Percentiles rank a stretch among this genome's conserved stretches.
Evolutionary conservation across 2,113 vertebrate genomes (phyloP).

Genomic region (Vireo altiloquus): DNA sequence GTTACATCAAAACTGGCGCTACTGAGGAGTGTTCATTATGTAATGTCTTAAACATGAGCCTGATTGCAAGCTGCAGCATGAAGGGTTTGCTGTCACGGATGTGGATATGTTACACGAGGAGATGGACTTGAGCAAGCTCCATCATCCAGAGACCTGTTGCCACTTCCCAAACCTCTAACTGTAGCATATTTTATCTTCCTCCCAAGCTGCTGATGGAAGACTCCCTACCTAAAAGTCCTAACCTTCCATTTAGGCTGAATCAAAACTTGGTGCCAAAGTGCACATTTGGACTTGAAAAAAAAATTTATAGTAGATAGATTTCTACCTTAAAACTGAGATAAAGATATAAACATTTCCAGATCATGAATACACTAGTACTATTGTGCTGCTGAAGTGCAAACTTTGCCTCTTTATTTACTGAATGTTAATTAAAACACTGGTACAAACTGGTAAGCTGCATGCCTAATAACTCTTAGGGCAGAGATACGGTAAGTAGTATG

Average conservation of each 20-base stretch:
- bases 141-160: not conserved
- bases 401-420: not conserved
- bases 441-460: not conserved
- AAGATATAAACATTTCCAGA: not conserved
- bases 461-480: not conserved
- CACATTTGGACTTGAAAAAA: not conserved
- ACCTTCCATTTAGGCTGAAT: not conserved
- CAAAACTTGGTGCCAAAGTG: not conserved
- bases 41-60: not conserved
- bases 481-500: not conserved
- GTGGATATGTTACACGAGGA: accelerated
- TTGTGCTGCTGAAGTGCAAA: not conserved
- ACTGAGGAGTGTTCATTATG: not conserved
- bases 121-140: not conserved
- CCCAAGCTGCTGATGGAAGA: not conserved
- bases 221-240: not conserved
- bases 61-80: not conserved
- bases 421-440: not conserved
- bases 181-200: not conserved
- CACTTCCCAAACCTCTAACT: not conserved
- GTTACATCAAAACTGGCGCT: not conserved
- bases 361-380: not conserved
- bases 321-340: not conserved
- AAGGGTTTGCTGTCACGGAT: not conserved
- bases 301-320: not conserved